phyloP scores from a whole-genome alignment of 2,113 vertebrate species.

The Delphinus delphis region DNA sequence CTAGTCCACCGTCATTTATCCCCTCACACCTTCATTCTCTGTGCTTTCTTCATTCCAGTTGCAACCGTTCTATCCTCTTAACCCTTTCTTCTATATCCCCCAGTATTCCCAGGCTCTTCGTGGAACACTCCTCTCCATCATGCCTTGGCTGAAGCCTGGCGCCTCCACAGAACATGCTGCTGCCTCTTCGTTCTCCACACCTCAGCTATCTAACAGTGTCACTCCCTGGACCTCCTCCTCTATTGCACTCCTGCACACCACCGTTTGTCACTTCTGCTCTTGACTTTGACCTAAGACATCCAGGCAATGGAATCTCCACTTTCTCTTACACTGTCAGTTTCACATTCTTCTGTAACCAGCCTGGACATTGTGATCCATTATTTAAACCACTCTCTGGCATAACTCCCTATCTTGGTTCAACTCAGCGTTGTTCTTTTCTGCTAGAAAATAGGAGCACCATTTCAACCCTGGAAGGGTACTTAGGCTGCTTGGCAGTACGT shows the following conservation, averaged over 20 bases:
- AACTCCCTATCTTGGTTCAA: not conserved
- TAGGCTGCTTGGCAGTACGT: not conserved
- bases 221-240: not conserved
- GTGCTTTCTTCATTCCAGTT: not conserved
- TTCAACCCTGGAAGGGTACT: not conserved
- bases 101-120: not conserved
- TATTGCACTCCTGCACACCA: not conserved
- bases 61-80: not conserved
- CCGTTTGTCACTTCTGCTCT: not conserved
- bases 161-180: not conserved
- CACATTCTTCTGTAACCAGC: not conserved
- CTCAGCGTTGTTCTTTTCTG: not conserved
- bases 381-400: not conserved
- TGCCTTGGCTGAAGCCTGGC: not conserved
- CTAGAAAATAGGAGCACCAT: not conserved
- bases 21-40: not conserved
- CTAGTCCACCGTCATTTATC: not conserved
- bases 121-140: not conserved
- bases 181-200: not conserved
- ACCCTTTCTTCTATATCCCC: not conserved
- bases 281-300: not conserved
- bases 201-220: not conserved
- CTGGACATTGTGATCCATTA: not conserved
- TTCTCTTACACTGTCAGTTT: not conserved
- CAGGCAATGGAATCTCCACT: not conserved